These are phyloP conservation scores for Isurus oxyrinchus DNA, from an alignment of 2,113 vertebrate species.

Conservation along the genomic window DNA sequence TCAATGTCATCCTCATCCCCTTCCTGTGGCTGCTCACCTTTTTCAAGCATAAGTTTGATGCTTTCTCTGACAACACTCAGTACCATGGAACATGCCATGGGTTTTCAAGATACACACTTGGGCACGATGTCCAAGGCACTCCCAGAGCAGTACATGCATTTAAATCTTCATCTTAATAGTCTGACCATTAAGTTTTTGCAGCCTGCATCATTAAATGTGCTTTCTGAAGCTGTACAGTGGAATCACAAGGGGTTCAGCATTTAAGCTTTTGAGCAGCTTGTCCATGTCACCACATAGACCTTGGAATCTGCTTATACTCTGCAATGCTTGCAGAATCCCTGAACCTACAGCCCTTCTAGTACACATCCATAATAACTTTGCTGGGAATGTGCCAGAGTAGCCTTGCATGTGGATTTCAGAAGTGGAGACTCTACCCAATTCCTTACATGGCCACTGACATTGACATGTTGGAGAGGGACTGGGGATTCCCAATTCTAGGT, in stretches of 20 bases:
- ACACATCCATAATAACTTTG: background rate
- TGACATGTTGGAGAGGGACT: background rate
- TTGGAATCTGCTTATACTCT: background rate
- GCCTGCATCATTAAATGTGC: no score
- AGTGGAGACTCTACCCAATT: background rate
- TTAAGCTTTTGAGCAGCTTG: background rate
- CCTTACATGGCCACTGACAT: no score
- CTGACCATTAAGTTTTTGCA: background rate
- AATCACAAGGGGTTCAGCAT: background rate
- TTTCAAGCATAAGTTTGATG: background rate
- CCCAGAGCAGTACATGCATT: background rate
- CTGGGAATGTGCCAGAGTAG: background rate
- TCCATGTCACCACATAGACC: background rate
- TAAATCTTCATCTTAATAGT: background rate
- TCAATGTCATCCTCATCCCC: background rate
- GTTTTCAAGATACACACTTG: background rate
- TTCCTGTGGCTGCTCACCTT: background rate
- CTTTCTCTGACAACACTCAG: background rate
- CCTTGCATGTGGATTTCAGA: background rate
- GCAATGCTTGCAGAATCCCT: background rate
- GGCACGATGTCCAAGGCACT: background rate
- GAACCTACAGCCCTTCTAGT: background rate
- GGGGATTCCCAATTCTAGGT: background rate
- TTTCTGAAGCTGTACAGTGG: background rate
- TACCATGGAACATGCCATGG: background rate